Base-by-base conservation (phyloP, 1,140 invertebrate genomes). In the Drosophila eugracilis region DNA sequence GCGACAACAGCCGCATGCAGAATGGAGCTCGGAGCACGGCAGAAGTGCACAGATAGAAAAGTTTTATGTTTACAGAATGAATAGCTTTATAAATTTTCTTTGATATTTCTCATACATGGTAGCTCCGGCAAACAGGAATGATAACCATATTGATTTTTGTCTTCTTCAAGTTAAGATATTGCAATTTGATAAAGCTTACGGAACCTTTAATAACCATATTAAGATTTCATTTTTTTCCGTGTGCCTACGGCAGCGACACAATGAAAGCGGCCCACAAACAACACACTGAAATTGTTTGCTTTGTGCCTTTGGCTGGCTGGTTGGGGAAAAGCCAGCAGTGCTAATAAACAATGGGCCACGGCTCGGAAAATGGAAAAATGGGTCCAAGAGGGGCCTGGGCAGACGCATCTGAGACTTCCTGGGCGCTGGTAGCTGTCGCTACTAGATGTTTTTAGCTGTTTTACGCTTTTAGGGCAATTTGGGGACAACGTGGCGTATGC, bases 1-100 rank as follows among this genome's bases (percentile, higher is more conserved):
- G 76, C 76, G 62, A 75, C 70, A 69, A 79, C 62, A 79, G 62
- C 45, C 70, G 70, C 70, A 63, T 74, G 75, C 34, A 54, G 34
- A 50, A 30, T n/a, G 59, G 9, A 41, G 26, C 36, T n/a, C 10
- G 48, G 24, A 41, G 36, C 22, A 24, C 32, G n/a, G 19, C 14
- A 42, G 19, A n/a, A n/a, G 19, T n/a, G n/a, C 21, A 42, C 42
- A n/a, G 28, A 5, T 10, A 28, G 48, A 30, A 34, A 39, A 21
- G n/a, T 22, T 14, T 14, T 1, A 1, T 14, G 2, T n/a, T 34
- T 4, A 0, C 1, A 4, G n/a, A 6, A 36, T 4, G 6, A 15
- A 32, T 32, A n/a, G n/a, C n/a, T n/a, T n/a, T n/a, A n/a, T n/a
- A n/a, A n/a, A n/a, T n/a, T n/a, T n/a, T n/a, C n/a, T n/a, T n/a